Base-by-base conservation (phyloP, 1,140 invertebrate species). In the Diachasmimorpha longicaudata region DNA sequence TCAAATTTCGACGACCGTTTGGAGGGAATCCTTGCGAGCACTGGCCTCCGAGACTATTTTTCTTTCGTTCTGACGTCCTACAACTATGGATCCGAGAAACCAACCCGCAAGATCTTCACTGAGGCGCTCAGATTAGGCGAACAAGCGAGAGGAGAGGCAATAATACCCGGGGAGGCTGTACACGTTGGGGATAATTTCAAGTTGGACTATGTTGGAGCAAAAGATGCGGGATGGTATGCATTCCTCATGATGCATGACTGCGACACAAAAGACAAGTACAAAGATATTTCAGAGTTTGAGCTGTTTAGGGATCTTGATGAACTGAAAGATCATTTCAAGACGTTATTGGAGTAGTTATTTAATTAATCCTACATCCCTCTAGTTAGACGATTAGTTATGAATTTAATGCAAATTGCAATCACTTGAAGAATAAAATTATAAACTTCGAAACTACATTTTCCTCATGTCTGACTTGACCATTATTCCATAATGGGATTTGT, bases 1-100 rank as follows among this genome's bases (percentile, higher is more conserved):
- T 96, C 96, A 13, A 98, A 98, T 88, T 96, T 94, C 89, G 96
- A 98, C 89, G 93, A 95, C 63, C 90, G 96, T 71, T 87, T 98
- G 0, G 88, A 93, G 68, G 87, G 88, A 3, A 91, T 97, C 72
- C 87, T 98, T 25, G 71, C 84, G 3, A 92, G 92, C 77, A 88
- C 93, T 11, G 91, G 91, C 25, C 85, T 97, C 5, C 82, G 89
- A 55, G 84, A 92, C 31, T 93, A 93, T 82, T 96, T 97, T 89
- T 90, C 94, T 79, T 97, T 97, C 89, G 88, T 96, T 58, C 74
- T 97, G 16, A 92, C 92, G 1, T 97, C 96, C 0, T 95, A 96
- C 80, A 90, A 92, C 44, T 89, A 90, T 63, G 92, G 93, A n/a
- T 87, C 89, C 63, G 92, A 93, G 79, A 98, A 98, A 88, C 96